phyloP scores from a whole-genome alignment of 64 coral and sea anemone species.

The Montipora efflorescens region DNA sequence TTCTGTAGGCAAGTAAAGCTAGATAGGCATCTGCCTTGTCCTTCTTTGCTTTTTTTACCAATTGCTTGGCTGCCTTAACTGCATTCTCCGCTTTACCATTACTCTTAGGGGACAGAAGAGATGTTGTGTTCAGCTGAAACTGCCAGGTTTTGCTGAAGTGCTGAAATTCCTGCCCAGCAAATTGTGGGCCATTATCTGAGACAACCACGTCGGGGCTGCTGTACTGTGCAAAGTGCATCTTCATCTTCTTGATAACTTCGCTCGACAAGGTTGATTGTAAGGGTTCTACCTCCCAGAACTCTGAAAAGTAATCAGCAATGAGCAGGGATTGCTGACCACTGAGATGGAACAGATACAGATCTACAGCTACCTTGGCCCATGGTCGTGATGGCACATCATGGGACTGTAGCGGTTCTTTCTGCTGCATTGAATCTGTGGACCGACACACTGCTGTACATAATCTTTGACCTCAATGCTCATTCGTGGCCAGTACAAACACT shows the following conservation, averaged over 20 bases:
- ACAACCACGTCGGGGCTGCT: constrained; percentile 56
- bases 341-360: not conserved
- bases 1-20: not conserved
- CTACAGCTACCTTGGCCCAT: constrained; percentile 1
- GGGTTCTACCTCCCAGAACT: constrained; percentile 61
- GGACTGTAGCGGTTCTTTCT: constrained; percentile 5
- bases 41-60: constrained; percentile 31
- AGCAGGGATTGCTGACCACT: constrained; percentile 23
- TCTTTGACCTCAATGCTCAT: constrained; percentile 39
- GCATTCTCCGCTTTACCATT: constrained; percentile 42
- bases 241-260: constrained; percentile 36
- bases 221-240: constrained; percentile 46
- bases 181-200: constrained; percentile 65
- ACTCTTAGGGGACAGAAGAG: not conserved
- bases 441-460: not conserved
- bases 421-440: not conserved
- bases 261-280: constrained; percentile 29
- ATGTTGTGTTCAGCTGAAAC: constrained; percentile 37
- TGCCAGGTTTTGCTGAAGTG: constrained; percentile 35
- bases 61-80: constrained; percentile 6
- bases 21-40: not conserved
- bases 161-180: constrained; percentile 35
- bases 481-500: not conserved
- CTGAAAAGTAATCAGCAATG: constrained; percentile 40
- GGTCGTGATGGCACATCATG: constrained; percentile 5